Evolutionary conservation across 1,140 invertebrate genomes (phyloP), one percentile per base, ranked within the genome.

Genomic region (Ceratina calcarata): DNA sequence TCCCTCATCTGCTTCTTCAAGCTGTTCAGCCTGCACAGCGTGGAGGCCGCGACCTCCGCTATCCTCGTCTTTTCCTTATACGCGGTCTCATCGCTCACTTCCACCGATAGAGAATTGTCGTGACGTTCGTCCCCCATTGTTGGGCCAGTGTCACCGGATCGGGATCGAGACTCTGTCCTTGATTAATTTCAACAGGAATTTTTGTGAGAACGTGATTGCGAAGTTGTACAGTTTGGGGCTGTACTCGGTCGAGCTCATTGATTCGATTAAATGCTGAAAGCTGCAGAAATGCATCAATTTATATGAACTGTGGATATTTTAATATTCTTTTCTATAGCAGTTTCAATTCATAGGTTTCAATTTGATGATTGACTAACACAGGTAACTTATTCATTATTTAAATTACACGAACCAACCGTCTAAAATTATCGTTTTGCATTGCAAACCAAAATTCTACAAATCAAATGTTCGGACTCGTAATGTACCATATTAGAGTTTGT

Each of bases 1-100:
- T 68, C 32, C 45, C 69, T 84, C 69, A 87, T 82, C 58, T 83
- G 80, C 79, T 74, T 84, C 70, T 87, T 87, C 67, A 80, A 78
- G 55, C 55, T 27, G 27, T 87, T 85, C 57, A 89, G 55, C 15
- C 81, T 75, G 61, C 73, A 64, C 22, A 89, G 49, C 0, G 83
- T 81, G 49, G 69, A n/a, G 0, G 73, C 71, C 0, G 87, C 84
- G 22, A 78, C 78, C 10, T 78, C 66, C 2, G 76, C 80, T 45
- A 84, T 73, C 27, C 68, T 74, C 27, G 65, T 76, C 64, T 78
- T 81, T 66, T 79, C 77, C 18, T 85, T 81, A 69, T 66, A 69
- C 55, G 45, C 69, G 18, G 61, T 16, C 13, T 81, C 60, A 20
- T 70, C 64, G n/a, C 58, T 61, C 13, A 15, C 58, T 3, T 45